These are phyloP conservation scores for Nysson spinosus DNA, from an alignment of 2,888 invertebrate genomes.

Conservation along the genomic window DNA sequence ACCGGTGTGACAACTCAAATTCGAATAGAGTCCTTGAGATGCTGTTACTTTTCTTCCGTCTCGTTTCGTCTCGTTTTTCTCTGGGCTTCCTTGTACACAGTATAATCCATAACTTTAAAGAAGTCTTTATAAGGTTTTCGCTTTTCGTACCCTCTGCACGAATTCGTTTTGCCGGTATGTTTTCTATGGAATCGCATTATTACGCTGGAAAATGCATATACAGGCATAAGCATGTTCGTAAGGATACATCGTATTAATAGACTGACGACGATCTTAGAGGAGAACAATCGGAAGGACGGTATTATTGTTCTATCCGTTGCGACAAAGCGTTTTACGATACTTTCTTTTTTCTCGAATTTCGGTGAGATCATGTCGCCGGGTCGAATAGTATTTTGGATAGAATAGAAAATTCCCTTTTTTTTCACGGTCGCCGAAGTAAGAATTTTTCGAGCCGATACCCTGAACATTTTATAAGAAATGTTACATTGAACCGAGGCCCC, in stretches of 20 bases:
- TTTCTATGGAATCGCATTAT: not conserved
- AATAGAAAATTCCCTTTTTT: too few species aligned
- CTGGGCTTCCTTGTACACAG: too few species aligned
- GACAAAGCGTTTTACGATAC: constrained; percentile 16
- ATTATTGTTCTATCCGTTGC: constrained; percentile 28
- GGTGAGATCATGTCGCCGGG: too few species aligned
- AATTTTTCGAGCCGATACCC: too few species aligned
- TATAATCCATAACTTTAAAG: too few species aligned
- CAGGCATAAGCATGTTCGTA: constrained; percentile 8
- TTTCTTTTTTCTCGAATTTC: too few species aligned
- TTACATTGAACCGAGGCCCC: too few species aligned
- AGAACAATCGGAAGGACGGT: constrained; percentile 18
- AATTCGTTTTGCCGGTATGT: constrained; percentile 6
- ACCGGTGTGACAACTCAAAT: too few species aligned
- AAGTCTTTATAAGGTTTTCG: not conserved
- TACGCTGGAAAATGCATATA: not conserved
- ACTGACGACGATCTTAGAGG: constrained; percentile 32
- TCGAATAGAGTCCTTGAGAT: too few species aligned
- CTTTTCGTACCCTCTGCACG: constrained; percentile 15
- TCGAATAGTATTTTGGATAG: not conserved
- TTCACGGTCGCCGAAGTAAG: too few species aligned
- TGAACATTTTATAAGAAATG: too few species aligned
- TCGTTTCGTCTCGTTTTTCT: too few species aligned
- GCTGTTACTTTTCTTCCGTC: constrained; percentile 1
- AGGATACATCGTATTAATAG: constrained; percentile 23